Evolutionary conservation across 2,888 invertebrate genomes (phyloP).

Genomic region (Acanthosoma haemorrhoidale): DNA sequence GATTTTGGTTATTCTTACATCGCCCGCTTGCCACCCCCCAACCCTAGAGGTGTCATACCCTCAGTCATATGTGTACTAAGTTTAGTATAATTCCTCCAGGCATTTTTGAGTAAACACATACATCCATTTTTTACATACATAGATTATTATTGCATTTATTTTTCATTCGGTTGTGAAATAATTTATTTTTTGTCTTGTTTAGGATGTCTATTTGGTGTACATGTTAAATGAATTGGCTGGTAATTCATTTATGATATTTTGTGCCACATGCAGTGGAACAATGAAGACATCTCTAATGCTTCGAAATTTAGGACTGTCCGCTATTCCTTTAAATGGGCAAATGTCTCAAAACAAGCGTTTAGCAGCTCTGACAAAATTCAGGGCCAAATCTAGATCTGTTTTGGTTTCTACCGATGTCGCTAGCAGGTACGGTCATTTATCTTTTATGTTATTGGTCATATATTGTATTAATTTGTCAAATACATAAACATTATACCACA

Average conservation of each 20-base stretch:
- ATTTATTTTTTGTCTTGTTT: constrained; percentile 41
- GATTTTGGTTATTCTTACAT: too few species aligned
- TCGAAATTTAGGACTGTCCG: constrained; percentile 83
- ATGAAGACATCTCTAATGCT: constrained; percentile 82
- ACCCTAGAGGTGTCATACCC: too few species aligned
- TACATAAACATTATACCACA: too few species aligned
- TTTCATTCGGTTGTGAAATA: not conserved
- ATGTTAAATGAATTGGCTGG: constrained; percentile 91
- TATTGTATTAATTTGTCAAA: too few species aligned
- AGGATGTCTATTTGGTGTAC: constrained; percentile 94
- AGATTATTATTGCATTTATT: not conserved
- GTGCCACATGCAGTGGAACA: constrained; percentile 89
- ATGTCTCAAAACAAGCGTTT: constrained; percentile 96
- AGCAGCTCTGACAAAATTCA: constrained; percentile 93
- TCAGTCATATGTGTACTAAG: too few species aligned
- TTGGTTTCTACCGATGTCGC: constrained; percentile 98
- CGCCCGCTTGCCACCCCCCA: too few species aligned
- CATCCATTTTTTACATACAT: not conserved
- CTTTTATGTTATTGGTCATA: too few species aligned
- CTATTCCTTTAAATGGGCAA: constrained; percentile 97
- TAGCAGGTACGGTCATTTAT: too few species aligned
- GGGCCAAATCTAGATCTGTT: constrained; percentile 86
- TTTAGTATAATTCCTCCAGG: too few species aligned
- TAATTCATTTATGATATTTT: constrained; percentile 95
- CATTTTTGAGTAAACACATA: too few species aligned